A percentile compares a stretch with the other conserved stretches of the same genome.
These are phyloP conservation scores for Heptranchias perlo DNA, from an alignment of 2,113 vertebrate genomes.

Conservation along the genomic window DNA sequence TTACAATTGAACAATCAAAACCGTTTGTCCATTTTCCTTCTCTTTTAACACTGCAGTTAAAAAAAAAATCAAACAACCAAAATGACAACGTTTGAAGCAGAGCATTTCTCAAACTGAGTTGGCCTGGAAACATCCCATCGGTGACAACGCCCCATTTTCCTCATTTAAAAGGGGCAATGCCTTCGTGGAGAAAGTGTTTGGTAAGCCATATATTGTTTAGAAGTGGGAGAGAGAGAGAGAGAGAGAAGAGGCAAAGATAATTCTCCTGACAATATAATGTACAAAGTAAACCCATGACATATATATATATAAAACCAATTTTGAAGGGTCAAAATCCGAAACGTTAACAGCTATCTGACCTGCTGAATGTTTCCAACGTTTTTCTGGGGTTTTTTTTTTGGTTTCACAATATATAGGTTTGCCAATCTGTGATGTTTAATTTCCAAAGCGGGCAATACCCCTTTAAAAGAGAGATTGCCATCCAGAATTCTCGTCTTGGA, in stretches of 20 bases:
- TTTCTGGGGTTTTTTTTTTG: neutral
- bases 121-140: neutral
- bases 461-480: constrained; percentile 26
- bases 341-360: too few relatives aligned
- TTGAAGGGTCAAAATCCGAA: neutral
- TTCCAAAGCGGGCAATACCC: neutral
- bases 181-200: neutral
- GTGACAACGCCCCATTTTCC: neutral
- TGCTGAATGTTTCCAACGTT: neutral
- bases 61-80: neutral
- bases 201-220: neutral
- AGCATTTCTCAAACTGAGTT: neutral
- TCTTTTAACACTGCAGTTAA: neutral
- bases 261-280: neutral
- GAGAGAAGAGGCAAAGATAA: neutral
- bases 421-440: neutral
- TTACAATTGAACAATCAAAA: neutral
- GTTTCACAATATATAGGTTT: neutral
- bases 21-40: too few relatives aligned
- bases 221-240: neutral
- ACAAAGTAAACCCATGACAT: neutral
- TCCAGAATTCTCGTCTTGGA: neutral
- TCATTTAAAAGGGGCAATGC: neutral
- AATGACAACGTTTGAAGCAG: neutral
- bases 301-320: neutral